Base-by-base conservation (phyloP, 2,113 vertebrate genomes). In the Phocoena sinus region DNA sequence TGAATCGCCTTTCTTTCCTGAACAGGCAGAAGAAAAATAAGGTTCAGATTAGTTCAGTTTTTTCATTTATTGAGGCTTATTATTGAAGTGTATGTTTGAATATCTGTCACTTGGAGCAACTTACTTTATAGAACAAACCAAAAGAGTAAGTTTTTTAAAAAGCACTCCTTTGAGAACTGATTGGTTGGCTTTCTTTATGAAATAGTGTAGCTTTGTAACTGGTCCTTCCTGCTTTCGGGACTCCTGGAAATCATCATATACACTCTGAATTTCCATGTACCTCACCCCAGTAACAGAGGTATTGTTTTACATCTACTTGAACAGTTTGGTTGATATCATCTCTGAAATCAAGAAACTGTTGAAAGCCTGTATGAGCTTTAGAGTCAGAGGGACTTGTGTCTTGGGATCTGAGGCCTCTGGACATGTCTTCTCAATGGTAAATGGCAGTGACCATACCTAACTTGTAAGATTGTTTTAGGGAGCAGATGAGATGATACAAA, bases 31-130 rank as follows among this genome's bases (percentile, higher is more conserved):
- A 96, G 65, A 93, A 97, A 98, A 97, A 83, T 94, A 77, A 44
- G 25, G 15, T 82, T 94, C 80, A 84, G 10, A 94, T 94, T 90
- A 93, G 53, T 95, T 97, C 67, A 4, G 2, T 83, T 91, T 91
- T 94, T 96, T 96, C 76, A 92, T 73, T 95, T 96, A 63, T 88
- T 96, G 58, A 92, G n/a, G 18, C 95, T 97, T 97, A 71, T 92
- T 97, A 96, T 92, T 95, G 53, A 97, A 98, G 97, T 92, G 80
- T 92, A 50, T 91, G 87, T 94, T 96, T 93, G 36, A 94, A 97
- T 80, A 82, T 50, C 58, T 96, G 47, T 76, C 85, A 79, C 81
- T 96, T 97, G 65, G 31, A 95, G 36, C 68, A 95, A 93, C 23
- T 96, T 50, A 33, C 20, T 95, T 97, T 91, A 84, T 90, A 97